Evolutionary conservation across 30 jellyfish, hydroid and myxozoan genomes (phyloP), one percentile per base, ranked within the genome.

Genomic region (Hydractinia symbiolongicarpus): DNA sequence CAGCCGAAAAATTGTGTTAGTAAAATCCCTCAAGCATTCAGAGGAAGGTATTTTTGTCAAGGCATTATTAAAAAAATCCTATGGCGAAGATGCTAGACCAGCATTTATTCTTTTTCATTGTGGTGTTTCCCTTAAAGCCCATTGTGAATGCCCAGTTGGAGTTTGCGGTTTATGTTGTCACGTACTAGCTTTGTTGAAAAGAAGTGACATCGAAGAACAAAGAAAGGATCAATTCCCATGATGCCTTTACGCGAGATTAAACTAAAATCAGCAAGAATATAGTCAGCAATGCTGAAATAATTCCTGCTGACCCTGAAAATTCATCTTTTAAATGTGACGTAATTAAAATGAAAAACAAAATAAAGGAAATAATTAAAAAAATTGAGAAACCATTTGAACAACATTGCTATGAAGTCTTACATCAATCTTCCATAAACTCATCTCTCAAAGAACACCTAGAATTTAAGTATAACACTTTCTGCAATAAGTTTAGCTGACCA

Each of bases 111-210:
- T 79, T 19, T 79, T 79, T 67, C 11, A 79, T 61, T 49, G 66
- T 52, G 17, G 54, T 17, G 6, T 61, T 10, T 67, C 87, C 14
- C 58, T 40, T 11, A 79, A 79, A 79, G 83, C 84, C 15, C 54
- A 4, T 66, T 79, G 83, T 79, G 84, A 79, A 19, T 79, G 87
- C 56, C 87, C 87, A 20, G 83, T 79, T 79, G 87, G 87, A 62
- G 30, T 20, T 64, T 15, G 73, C 5, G 73, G 73, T 5, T 62
- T 62, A 62, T 62, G 73, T 50, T 62, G 73, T 9, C 73, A 62
- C 5, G 9, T 62, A 5, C 16, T 62, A 15, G 16, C 73, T 5
- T 15, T 62, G 16, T 62, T 62, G 30, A n/a, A n/a, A n/a, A n/a
- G n/a, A 71, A 50, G 80, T 71, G 80, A 67, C 80, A 71, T 58